Base-by-base conservation (phyloP, 2,797 vertebrate species). In the Syngnathus rostellatus region DNA sequence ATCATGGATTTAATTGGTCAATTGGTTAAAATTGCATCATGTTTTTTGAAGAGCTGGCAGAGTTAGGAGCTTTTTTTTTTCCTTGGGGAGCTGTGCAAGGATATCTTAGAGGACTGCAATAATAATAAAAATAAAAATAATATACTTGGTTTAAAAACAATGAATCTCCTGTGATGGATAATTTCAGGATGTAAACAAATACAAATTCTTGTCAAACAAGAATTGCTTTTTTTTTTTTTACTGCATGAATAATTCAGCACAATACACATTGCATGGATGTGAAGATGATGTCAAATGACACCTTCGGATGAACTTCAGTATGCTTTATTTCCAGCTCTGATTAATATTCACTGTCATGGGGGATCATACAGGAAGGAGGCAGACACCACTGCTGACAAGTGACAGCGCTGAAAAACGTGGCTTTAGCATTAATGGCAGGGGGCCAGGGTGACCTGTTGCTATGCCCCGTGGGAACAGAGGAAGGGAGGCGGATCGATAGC, bases 331-430 rank as follows among this genome's bases (percentile, higher is more conserved):
- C 69, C 80, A 82, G 73, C 79, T 65, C 68, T 82, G 78, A 82
- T 75, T 81, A 79, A 86, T 80, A 62, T 57, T 61, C 48, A 54
- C 75, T 81, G 79, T 83, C 81, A 77, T 72, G 66, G 58, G 60
- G 63, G 64, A 64, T 72, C 81, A 80, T 41, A 55, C n/a, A 41
- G 51, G 41, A 31, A 43, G 79, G 71, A 70, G 75, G 81, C 78
- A 80, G 76, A 46, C 45, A 50, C 5, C 41, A 50, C 65, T 69
- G 69, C 59, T 77, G 84, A 84, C 78, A 50, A 54, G 43, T 3
- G 70, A 57, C 72, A 72, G 10, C 46, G 61, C 73, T 87, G 81
- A 89, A 84, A 62, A 77, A 90, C 85, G 72, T 64, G 2, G 21
- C 76, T 72, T 81, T 68, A 68, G 66, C 74, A 68, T 58, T 70